Base-by-base conservation (phyloP, 2,797 vertebrate genomes). In the Coranthus polyacanthus region DNA sequence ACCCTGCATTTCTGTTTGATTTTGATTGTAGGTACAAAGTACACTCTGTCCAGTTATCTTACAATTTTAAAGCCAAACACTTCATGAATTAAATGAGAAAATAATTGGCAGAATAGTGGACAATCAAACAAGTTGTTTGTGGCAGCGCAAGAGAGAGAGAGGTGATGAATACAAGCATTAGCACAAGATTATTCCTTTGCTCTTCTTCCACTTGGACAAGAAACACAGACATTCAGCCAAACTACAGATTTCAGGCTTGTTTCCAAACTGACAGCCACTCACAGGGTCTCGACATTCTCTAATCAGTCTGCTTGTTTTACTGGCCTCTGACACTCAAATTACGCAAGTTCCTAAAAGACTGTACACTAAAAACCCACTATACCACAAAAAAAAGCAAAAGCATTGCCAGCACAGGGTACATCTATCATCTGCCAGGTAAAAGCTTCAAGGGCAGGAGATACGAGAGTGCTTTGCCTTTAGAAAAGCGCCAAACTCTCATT, bases 241-340 rank as follows among this genome's bases (percentile, higher is more conserved):
- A 52, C 2, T 20, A 57, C 57, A 62, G 18, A 53, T 47, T 49
- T 71, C 29, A 17, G 52, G 66, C 51, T 6, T 0, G 10, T 47
- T 34, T 73, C 65, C 68, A 72, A 70, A 66, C 44, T 20, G 29
- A 71, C 45, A 66, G 47, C 61, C 53, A 61, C 45, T 61, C 54
- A 58, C 39, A 34, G 16, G 12, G 32, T 65, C 63, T 58, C 16
- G 6, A 13, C 4, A 2, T 51, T 44, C 22, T 64, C 18, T 21
- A 61, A 67, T 79, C 60, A 66, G 26, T 17, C 24, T 6, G 15
- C 18, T 36, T 39, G 45, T 56, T 63, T 78, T 24, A 53, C 43
- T 55, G 56, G 20, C 43, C 15, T 54, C 59, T 60, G 46, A 52
- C 46, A 17, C 59, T 54, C 6, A 72, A 34, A 72, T 59, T n/a